phyloP scores from a whole-genome alignment of 2,113 vertebrate species.

The Scytalopus superciliaris region DNA sequence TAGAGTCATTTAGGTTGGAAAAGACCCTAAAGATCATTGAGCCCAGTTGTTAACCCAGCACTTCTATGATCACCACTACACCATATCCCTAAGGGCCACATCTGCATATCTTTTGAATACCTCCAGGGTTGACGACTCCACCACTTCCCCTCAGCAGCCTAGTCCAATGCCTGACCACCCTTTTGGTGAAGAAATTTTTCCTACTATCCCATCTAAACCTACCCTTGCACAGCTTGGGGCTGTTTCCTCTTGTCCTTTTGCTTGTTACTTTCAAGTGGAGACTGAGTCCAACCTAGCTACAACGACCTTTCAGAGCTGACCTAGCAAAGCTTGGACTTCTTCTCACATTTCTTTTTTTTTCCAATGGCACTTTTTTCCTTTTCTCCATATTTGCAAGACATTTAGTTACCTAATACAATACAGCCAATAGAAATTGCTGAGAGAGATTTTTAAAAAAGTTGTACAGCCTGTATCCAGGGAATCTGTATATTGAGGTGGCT shows the following conservation, averaged over 20 bases:
- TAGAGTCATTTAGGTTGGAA: not conserved
- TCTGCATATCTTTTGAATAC: not conserved
- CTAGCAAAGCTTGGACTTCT: not conserved
- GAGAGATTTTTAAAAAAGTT: not conserved
- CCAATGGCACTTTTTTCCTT: not conserved
- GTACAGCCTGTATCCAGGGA: not conserved
- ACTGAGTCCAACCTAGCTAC: rapidly evolving
- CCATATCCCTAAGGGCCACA: not conserved
- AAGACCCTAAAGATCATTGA: not conserved
- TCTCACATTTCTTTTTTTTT: not conserved
- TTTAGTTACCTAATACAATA: not conserved
- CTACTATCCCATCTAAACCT: not conserved
- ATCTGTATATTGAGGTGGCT: not conserved
- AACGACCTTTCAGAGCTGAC: not conserved
- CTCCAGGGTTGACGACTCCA: too few species aligned
- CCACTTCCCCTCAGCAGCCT: not conserved
- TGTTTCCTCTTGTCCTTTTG: not conserved
- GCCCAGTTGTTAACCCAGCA: not conserved
- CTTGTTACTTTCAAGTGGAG: not conserved
- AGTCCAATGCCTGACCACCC: not conserved
- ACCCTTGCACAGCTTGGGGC: not conserved
- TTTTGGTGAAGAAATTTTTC: not conserved
- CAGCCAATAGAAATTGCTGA: not conserved
- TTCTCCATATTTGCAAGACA: not conserved
- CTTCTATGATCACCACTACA: not conserved